Evolutionary conservation across 2,888 invertebrate species (phyloP), one percentile per base, ranked within the genome.

Genomic region (Polietes domitor): DNA sequence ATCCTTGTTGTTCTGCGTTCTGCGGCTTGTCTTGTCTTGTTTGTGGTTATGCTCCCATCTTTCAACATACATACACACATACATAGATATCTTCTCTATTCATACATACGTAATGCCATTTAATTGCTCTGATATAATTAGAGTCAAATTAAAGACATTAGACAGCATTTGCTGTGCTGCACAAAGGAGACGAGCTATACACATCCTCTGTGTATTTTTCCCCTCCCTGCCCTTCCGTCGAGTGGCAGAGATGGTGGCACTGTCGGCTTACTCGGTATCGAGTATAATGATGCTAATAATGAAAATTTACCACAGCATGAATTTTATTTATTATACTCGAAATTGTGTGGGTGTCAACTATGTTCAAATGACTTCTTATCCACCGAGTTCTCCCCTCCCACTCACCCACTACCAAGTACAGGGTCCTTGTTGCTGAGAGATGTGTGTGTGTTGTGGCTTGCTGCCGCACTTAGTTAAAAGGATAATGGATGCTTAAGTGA

Each of bases 51-150:
- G 7, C 68, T 24, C 15, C 7, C 24, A 43, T 43, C 68, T 24
- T 68, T 43, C 68, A 24, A 24, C 41, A 21, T 21, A 12, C 32
- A 12, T 21, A 32, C 37, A 9, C 21, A 50, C 28, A n/a, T n/a
- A n/a, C n/a, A n/a, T n/a, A n/a, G n/a, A n/a, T n/a, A n/a, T n/a
- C n/a, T n/a, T n/a, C n/a, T n/a, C n/a, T n/a, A n/a, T n/a, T n/a
- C n/a, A n/a, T n/a, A 10, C 17, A 12, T 53, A 43, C 58, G 65
- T 84, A 81, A 53, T 81, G 78, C 78, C 76, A 84, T 84, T 90
- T 91, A 91, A 91, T 91, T 91, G 91, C 88, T 91, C 88, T 89
- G 91, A 91, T 91, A 88, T 88, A 89, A 91, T 91, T 91, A 91
- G 87, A 89, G 89, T 89, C 90, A 91, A 91, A 89, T 89, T 89